phyloP scores from a whole-genome alignment of 2,888 invertebrate species.

The Scaptomyza flava region DNA sequence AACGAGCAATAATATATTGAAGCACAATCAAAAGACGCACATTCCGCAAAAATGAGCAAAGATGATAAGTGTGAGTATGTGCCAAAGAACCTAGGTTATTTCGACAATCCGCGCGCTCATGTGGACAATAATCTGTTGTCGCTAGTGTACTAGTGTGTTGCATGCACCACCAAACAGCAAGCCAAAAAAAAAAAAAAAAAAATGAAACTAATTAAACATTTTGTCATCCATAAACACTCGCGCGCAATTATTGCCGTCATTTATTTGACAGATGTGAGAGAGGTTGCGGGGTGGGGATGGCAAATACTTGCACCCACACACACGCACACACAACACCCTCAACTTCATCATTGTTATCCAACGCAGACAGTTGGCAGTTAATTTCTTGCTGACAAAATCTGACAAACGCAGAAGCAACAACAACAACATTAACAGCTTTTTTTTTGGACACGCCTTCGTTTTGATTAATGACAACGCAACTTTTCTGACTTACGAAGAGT shows the following conservation, averaged over 20 bases:
- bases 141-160: background rate
- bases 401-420: conserved; percentile 40
- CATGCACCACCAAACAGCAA: background rate
- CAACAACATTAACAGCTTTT: background rate
- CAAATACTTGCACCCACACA: conserved; percentile 5
- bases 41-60: conserved; percentile 78
- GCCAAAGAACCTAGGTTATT: conserved; percentile 16
- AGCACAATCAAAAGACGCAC: conserved; percentile 7
- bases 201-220: conserved; percentile 65
- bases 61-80: conserved; percentile 82
- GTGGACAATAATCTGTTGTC: conserved; percentile 22
- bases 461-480: conserved; percentile 63
- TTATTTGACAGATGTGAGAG: conserved; percentile 8
- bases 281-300: background rate
- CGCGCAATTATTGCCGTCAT: conserved; percentile 47
- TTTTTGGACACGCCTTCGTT: conserved; percentile 45
- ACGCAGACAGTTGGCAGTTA: conserved; percentile 42
- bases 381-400: conserved; percentile 61
- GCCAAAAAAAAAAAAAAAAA: conserved; percentile 48
- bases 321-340: background rate
- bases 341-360: conserved; percentile 12
- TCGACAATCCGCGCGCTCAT: background rate
- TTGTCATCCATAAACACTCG: conserved; percentile 36
- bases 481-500: conserved; percentile 56
- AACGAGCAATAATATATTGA: conserved; percentile 8